phyloP scores from a whole-genome alignment of 2,113 vertebrate genomes.

The Orientallactaga bullata region DNA sequence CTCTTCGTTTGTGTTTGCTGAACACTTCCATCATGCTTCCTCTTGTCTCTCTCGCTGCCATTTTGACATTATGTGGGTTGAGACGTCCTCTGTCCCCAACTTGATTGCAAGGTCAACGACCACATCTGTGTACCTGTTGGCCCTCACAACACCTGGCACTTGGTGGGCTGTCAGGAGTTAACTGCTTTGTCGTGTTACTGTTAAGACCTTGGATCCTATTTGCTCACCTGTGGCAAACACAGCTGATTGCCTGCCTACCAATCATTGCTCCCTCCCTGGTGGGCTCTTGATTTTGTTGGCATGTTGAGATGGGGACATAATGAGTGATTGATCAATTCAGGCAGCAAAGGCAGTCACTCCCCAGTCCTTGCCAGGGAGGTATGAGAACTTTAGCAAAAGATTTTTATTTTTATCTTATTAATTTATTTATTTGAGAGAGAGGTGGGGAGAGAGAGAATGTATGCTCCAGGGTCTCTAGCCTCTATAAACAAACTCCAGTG shows the following conservation, averaged over 20 bases:
- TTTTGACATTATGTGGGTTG: not conserved
- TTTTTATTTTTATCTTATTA: not conserved
- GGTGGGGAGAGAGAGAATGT: too few relatives aligned
- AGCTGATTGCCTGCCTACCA: not conserved
- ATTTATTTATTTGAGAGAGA: too few relatives aligned
- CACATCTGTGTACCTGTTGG: not conserved
- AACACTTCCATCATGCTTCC: not conserved
- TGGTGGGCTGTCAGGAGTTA: not conserved
- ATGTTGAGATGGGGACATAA: not conserved
- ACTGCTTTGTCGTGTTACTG: not conserved
- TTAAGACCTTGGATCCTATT: not conserved
- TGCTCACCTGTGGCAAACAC: not conserved
- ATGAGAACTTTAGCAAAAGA: conserved; percentile 15
- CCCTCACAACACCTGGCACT: not conserved
- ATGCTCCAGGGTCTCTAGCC: too few relatives aligned
- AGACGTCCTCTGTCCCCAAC: not conserved
- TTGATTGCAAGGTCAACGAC: not conserved
- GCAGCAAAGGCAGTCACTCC: not conserved
- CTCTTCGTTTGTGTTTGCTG: not conserved
- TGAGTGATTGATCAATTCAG: not conserved
- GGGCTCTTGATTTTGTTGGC: not conserved
- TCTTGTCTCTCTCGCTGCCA: not conserved
- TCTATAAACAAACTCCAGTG: too few relatives aligned
- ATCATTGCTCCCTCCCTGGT: not conserved
- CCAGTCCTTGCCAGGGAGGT: not conserved